These are phyloP conservation scores for Pseudopodoces humilis DNA, from an alignment of 2,113 vertebrate species.

Conservation along the genomic window DNA sequence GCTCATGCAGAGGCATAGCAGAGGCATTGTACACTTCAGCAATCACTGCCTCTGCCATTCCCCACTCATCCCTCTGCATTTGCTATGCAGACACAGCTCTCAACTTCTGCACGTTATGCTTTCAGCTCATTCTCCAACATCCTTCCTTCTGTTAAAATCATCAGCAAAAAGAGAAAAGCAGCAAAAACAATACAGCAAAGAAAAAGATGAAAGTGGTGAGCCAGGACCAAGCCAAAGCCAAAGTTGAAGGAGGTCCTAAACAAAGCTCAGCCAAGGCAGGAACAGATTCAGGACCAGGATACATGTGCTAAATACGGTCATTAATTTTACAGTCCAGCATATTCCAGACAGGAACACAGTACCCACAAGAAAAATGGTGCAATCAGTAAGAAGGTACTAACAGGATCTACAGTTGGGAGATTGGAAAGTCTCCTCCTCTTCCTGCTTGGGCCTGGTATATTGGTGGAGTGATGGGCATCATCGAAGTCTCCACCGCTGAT, in stretches of 20 bases:
- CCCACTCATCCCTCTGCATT: not conserved
- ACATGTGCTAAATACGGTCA: accelerated
- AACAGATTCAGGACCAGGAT: not conserved
- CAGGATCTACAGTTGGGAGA: slow-evolving; percentile 96
- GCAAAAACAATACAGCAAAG: not conserved
- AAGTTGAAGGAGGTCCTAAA: not conserved
- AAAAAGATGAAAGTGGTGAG: not conserved
- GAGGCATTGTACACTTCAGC: not conserved
- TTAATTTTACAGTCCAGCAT: not conserved
- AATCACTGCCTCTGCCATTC: not conserved
- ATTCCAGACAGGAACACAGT: not conserved
- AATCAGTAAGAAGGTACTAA: slow-evolving; percentile 75
- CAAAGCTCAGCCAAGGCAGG: not conserved
- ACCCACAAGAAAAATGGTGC: not conserved
- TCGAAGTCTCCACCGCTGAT: slow-evolving; percentile 97
- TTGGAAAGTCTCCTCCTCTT: slow-evolving; percentile 93
- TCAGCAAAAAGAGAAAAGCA: not conserved
- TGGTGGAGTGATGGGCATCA: slow-evolving; percentile 88
- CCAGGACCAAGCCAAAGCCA: not conserved
- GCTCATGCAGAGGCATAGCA: not conserved
- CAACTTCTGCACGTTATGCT: not conserved
- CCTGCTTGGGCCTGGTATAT: slow-evolving; percentile 85
- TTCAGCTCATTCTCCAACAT: slow-evolving; percentile 1
- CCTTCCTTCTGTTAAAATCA: not conserved
- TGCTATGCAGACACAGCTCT: slow-evolving; percentile 1